phyloP scores from a whole-genome alignment of 2,888 invertebrate species.

The Chorisops tibialis region DNA sequence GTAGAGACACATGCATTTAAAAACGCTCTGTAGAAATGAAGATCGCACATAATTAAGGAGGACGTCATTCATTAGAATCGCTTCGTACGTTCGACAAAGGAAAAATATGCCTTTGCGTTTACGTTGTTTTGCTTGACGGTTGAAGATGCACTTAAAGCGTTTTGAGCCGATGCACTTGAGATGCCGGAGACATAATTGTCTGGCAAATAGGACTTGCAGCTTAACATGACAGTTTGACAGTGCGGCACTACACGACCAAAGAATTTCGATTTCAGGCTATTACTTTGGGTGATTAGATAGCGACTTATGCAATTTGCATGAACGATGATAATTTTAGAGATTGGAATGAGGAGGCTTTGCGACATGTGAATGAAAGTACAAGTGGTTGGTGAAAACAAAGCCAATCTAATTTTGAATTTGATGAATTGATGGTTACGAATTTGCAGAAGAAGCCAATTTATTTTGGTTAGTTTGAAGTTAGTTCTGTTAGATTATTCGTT shows the following conservation, averaged over 20 bases:
- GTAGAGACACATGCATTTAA: no score
- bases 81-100: neutral
- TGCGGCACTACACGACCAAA: constrained; percentile 17
- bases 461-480: no score
- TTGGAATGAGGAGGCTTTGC: neutral
- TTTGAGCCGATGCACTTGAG: neutral
- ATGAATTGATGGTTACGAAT: neutral
- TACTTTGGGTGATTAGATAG: neutral
- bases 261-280: constrained; percentile 16
- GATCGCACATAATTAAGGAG: constrained; percentile 9
- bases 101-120: no score
- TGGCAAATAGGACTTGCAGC: constrained; percentile 23
- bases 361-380: constrained; percentile 23
- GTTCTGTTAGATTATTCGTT: no score
- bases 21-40: no score
- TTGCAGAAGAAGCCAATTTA: no score
- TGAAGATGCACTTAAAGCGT: no score
- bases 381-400: neutral
- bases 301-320: neutral
- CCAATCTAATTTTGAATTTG: constrained; percentile 17
- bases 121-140: no score
- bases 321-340: constrained; percentile 9
- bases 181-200: constrained; percentile 11
- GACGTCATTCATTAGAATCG: constrained; percentile 7
- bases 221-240: constrained; percentile 24